phyloP scores from a whole-genome alignment of 2,797 vertebrate species.

The Lutjanus argentimaculatus region DNA sequence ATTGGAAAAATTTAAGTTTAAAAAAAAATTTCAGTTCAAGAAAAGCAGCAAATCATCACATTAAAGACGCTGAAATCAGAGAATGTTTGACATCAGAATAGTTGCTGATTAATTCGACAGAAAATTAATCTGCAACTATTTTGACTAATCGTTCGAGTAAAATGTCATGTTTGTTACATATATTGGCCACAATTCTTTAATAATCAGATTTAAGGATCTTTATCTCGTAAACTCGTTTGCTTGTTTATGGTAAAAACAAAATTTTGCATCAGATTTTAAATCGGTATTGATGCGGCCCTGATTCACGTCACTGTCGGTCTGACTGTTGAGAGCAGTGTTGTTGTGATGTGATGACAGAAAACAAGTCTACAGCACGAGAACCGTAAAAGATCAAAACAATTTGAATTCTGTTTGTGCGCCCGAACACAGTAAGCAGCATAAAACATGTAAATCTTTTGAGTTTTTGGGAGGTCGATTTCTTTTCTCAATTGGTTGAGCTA shows the following conservation, averaged over 20 bases:
- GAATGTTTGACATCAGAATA: background rate
- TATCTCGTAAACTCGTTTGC: background rate
- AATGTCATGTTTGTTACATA: background rate
- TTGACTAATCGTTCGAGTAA: background rate
- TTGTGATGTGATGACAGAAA: background rate
- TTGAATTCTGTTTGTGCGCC: background rate
- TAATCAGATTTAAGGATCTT: too few species aligned
- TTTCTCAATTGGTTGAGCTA: background rate
- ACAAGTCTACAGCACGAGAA: background rate
- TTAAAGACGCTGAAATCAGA: background rate
- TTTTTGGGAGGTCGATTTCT: background rate
- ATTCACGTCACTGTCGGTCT: background rate
- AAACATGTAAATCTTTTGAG: background rate
- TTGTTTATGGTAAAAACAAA: background rate
- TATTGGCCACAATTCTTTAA: background rate
- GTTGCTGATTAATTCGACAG: background rate
- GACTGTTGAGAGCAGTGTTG: background rate
- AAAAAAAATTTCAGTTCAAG: background rate
- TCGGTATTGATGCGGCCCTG: background rate
- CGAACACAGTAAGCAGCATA: background rate
- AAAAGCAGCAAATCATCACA: background rate
- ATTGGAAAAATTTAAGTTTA: background rate
- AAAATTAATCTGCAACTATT: background rate
- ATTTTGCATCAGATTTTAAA: background rate
- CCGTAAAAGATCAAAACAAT: background rate